Conservation (phyloP, 1,140 invertebrate genomes). For the Ephestia elutella region DNA sequence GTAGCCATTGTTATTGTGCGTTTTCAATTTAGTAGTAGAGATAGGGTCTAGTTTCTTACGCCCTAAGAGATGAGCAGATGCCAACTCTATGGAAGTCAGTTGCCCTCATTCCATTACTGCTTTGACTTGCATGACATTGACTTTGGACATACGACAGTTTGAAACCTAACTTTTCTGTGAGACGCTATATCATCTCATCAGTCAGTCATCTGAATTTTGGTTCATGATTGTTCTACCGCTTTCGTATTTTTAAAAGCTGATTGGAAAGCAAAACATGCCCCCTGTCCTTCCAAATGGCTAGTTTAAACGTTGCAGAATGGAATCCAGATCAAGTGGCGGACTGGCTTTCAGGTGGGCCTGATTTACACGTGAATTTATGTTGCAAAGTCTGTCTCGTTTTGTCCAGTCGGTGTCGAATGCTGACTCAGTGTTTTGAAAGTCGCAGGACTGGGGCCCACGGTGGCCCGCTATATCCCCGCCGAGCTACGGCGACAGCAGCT, state of each 20-base stretch:
- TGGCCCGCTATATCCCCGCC: constrained; percentile 87
- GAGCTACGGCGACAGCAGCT: constrained; percentile 87
- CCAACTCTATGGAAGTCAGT: too few relatives aligned
- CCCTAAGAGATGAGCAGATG: too few relatives aligned
- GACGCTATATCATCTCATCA: neutral
- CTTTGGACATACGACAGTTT: neutral
- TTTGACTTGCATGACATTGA: neutral
- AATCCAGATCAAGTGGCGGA: constrained; percentile 93
- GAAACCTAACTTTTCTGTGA: neutral
- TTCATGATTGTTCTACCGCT: constrained; percentile 1
- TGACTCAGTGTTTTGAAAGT: constrained; percentile 45
- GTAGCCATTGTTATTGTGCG: too few relatives aligned
- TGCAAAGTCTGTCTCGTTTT: constrained; percentile 17
- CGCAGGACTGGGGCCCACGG: constrained; percentile 86
- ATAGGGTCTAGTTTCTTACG: too few relatives aligned
- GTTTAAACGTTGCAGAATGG: constrained; percentile 94
- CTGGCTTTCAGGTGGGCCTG: constrained; percentile 86
- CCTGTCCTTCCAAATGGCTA: constrained; percentile 77
- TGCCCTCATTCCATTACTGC: too few relatives aligned
- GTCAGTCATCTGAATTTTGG: neutral
- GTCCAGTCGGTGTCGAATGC: constrained; percentile 21
- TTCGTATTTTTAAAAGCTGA: constrained; percentile 3
- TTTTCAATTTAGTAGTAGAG: too few relatives aligned
- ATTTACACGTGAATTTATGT: constrained; percentile 4
- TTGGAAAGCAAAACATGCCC: constrained; percentile 26